Evolutionary conservation across 2,888 invertebrate genomes (phyloP).

Genomic region (Nyleta sp.): DNA sequence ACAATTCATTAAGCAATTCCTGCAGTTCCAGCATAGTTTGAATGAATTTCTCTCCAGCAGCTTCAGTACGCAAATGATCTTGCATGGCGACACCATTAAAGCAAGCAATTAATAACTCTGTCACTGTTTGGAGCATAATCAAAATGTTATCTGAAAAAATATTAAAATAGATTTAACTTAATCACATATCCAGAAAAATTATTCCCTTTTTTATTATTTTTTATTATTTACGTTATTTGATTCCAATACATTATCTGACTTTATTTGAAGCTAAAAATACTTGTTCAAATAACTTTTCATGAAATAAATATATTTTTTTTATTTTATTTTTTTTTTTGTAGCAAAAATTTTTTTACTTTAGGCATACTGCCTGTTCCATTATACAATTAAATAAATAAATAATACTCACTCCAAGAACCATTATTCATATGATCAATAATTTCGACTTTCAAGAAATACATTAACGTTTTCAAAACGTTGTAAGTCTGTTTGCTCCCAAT

Average conservation of each 20-base stretch:
- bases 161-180: not conserved
- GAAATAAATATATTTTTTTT: too few species aligned
- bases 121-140: slow-evolving; percentile 64
- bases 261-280: too few species aligned
- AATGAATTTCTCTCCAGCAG: slow-evolving; percentile 72
- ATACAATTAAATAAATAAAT: too few species aligned
- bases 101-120: slow-evolving; percentile 70
- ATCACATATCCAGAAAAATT: not conserved
- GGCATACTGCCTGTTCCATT: too few species aligned
- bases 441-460: slow-evolving; percentile 42
- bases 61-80: slow-evolving; percentile 69
- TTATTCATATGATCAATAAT: slow-evolving; percentile 16
- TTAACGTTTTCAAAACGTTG: slow-evolving; percentile 72
- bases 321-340: too few species aligned
- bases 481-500: slow-evolving; percentile 69
- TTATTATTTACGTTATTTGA: too few species aligned
- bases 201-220: too few species aligned
- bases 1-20: slow-evolving; percentile 68
- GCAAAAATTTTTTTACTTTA: too few species aligned
- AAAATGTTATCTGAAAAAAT: slow-evolving; percentile 41
- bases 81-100: slow-evolving; percentile 74
- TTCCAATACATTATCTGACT: too few species aligned
- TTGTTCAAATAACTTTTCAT: too few species aligned
- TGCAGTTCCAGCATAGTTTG: slow-evolving; percentile 71
- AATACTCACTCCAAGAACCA: slow-evolving; percentile 6